A percentile compares a stretch with the other conserved stretches of the same genome.
Evolutionary conservation across 2,113 vertebrate species (phyloP).

Genomic region (Fregata magnificens): DNA sequence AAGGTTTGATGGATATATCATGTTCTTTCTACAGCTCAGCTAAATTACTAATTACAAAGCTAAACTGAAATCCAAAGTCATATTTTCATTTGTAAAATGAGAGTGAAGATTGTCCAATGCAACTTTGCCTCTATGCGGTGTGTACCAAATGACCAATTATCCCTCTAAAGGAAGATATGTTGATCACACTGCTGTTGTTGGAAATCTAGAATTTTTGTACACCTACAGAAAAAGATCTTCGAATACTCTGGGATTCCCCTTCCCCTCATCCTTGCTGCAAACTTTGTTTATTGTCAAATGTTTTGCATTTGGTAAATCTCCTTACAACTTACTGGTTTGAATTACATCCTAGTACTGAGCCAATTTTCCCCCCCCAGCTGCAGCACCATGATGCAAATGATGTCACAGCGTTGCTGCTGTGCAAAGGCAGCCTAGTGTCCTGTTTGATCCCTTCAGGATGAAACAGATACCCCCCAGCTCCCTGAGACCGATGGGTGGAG

Average conservation of each 20-base stretch:
- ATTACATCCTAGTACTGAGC: not conserved
- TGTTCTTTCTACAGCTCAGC: not conserved
- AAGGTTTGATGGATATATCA: not conserved
- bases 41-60: not conserved
- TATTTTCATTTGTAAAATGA: not conserved
- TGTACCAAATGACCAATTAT: rapidly evolving
- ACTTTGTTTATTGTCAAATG: not conserved
- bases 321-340: not conserved
- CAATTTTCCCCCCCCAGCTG: not conserved
- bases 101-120: not conserved
- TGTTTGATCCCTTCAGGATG: not conserved
- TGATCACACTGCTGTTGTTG: not conserved
- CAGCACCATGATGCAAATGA: not conserved
- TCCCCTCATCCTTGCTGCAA: not conserved
- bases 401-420: not conserved
- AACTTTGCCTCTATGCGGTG: not conserved
- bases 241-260: not conserved
- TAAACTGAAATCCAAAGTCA: not conserved
- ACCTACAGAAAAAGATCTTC: not conserved
- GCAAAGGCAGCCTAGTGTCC: not conserved
- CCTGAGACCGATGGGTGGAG: not conserved
- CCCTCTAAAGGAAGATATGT: not conserved
- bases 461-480: not conserved
- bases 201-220: not conserved
- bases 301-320: not conserved